Evolutionary conservation across 2,888 invertebrate species (phyloP).

Genomic region (Pemphredon lugubris): DNA sequence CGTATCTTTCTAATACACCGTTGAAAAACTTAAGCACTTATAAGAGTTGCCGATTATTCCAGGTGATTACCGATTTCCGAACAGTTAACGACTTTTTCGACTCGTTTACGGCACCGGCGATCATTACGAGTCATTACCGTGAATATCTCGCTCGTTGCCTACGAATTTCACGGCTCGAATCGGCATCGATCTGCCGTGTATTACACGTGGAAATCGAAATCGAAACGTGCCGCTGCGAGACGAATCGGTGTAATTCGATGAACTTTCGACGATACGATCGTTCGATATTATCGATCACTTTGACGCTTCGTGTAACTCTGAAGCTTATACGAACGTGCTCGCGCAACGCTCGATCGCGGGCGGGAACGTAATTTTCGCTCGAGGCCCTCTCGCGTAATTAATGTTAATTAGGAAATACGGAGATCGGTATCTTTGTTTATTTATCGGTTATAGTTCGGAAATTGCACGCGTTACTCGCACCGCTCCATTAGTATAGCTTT

Average conservation of each 20-base stretch:
- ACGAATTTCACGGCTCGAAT: slow-evolving; percentile 69
- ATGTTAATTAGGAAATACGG: no score
- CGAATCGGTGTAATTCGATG: slow-evolving; percentile 22
- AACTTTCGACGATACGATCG: neutral
- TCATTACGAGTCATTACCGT: slow-evolving; percentile 61
- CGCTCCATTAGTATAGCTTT: slow-evolving; percentile 31
- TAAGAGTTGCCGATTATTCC: slow-evolving; percentile 75
- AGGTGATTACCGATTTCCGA: slow-evolving; percentile 77
- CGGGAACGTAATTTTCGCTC: no score
- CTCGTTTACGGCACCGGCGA: slow-evolving; percentile 65
- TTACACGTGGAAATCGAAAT: slow-evolving; percentile 31
- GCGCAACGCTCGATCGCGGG: no score
- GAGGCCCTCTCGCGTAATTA: no score
- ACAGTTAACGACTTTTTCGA: slow-evolving; percentile 77
- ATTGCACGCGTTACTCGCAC: slow-evolving; percentile 8
- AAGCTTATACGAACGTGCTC: no score
- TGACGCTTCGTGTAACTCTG: no score
- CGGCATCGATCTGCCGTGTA: slow-evolving; percentile 65
- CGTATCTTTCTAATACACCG: slow-evolving; percentile 46
- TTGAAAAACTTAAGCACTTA: slow-evolving; percentile 70
- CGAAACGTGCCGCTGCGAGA: slow-evolving; percentile 22
- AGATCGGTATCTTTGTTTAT: no score
- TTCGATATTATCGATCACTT: neutral
- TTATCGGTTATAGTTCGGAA: no score
- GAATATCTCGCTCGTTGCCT: slow-evolving; percentile 59